Percentiles rank a stretch among this genome's conserved stretches.
These are phyloP conservation scores for Zaprionus africanus DNA, from an alignment of 1,140 invertebrate genomes.

Conservation along the genomic window DNA sequence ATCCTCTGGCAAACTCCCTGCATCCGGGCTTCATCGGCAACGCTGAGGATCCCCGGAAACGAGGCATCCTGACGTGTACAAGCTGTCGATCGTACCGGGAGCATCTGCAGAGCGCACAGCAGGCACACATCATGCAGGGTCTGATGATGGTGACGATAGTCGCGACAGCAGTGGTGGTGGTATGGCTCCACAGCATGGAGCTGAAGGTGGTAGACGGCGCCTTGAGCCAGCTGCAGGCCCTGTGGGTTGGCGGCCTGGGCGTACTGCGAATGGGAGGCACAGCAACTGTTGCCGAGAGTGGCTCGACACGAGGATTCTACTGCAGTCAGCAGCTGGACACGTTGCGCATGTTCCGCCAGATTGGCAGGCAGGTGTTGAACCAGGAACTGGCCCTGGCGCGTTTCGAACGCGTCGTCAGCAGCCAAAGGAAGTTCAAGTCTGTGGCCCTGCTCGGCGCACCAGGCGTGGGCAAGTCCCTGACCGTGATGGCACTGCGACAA, in stretches of 20 bases:
- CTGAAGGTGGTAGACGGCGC: background rate
- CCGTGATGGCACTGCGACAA: constrained; percentile 30
- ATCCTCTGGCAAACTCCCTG: background rate
- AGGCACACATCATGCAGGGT: constrained; percentile 40
- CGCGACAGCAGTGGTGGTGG: constrained; percentile 16
- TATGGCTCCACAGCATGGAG: constrained; percentile 42
- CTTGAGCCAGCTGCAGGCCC: background rate
- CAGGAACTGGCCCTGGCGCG: constrained; percentile 58
- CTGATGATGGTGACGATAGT: constrained; percentile 29
- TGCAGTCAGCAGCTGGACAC: constrained; percentile 34
- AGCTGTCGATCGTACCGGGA: constrained; percentile 40
- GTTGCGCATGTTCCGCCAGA: constrained; percentile 37
- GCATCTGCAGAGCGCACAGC: constrained; percentile 25
- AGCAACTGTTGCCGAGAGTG: background rate
- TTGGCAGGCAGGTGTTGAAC: constrained; percentile 54
- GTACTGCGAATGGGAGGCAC: background rate
- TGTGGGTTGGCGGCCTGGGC: constrained; percentile 14
- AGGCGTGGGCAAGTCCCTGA: constrained; percentile 68
- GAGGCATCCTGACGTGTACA: constrained; percentile 45
- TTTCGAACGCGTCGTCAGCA: constrained; percentile 38
- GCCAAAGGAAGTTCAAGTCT: constrained; percentile 35
- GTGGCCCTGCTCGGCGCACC: constrained; percentile 66
- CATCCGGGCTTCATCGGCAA: constrained; percentile 12
- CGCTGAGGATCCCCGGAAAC: constrained; percentile 26
- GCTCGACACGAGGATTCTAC: background rate